phyloP scores from a whole-genome alignment of 2,888 invertebrate genomes.

The Brenthis ino region DNA sequence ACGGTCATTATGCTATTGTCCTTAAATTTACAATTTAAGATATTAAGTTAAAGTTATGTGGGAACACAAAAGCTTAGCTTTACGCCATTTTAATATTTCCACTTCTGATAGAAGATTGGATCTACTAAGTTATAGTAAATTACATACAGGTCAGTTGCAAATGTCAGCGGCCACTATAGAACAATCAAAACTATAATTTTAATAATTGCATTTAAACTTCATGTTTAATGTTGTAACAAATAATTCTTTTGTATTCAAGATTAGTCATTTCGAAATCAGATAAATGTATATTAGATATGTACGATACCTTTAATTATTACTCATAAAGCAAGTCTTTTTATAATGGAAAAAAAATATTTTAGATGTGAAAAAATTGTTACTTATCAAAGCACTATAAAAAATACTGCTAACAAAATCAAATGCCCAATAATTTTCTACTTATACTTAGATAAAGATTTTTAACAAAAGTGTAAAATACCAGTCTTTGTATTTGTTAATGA shows the following conservation, averaged over 20 bases:
- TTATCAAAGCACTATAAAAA: not conserved
- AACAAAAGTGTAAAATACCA: not conserved
- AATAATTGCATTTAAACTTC: slow-evolving; percentile 27
- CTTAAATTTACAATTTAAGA: slow-evolving; percentile 46
- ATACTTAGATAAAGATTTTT: too few relatives aligned
- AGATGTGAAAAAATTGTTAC: too few relatives aligned
- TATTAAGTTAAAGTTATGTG: slow-evolving; percentile 41
- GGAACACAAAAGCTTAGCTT: slow-evolving; percentile 47
- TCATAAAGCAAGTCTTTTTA: not conserved
- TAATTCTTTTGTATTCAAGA: slow-evolving; percentile 9
- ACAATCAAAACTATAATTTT: slow-evolving; percentile 31
- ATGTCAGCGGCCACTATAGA: slow-evolving; percentile 45
- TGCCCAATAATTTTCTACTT: too few relatives aligned
- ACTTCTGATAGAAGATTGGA: slow-evolving; percentile 51
- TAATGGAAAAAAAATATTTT: too few relatives aligned
- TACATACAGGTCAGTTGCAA: slow-evolving; percentile 46
- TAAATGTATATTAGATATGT: not conserved
- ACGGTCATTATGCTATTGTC: slow-evolving; percentile 69
- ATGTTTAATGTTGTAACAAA: slow-evolving; percentile 34
- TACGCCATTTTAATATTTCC: slow-evolving; percentile 52
- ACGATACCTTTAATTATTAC: not conserved
- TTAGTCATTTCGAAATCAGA: slow-evolving; percentile 3
- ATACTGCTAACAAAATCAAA: too few relatives aligned
- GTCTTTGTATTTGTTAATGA: slow-evolving; percentile 18
- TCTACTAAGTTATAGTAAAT: slow-evolving; percentile 49